Conservation (phyloP, 1,140 invertebrate genomes). For the Pristionchus pacificus region DNA sequence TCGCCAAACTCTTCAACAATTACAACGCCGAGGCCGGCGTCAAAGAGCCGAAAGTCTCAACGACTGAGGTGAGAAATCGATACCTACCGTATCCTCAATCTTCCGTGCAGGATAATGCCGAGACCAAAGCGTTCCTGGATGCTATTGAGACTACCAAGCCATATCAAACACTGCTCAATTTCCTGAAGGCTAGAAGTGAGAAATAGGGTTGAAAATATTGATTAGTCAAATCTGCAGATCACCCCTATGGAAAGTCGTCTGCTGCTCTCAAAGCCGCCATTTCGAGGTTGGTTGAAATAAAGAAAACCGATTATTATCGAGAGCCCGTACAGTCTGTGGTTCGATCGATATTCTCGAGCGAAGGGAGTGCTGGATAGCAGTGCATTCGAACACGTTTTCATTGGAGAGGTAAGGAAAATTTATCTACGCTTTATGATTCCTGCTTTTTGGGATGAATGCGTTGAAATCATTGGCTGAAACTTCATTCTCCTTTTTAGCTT, state of each 20-base stretch:
- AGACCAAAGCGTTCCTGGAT: constrained; percentile 32
- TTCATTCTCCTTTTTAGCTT: constrained; percentile 27
- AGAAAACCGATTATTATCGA: no score
- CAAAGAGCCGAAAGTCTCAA: constrained; percentile 27
- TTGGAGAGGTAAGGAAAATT: constrained; percentile 68
- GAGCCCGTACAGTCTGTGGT: constrained; percentile 41
- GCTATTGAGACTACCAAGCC: constrained; percentile 26
- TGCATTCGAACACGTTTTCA: constrained; percentile 78
- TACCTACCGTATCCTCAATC: background rate
- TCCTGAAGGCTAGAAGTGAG: constrained; percentile 38
- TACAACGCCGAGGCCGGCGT: constrained; percentile 34
- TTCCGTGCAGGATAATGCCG: constrained; percentile 29
- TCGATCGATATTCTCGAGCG: constrained; percentile 36
- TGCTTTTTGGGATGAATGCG: no score
- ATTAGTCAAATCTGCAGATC: no score
- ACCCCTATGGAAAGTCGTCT: constrained; percentile 33
- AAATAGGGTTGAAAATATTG: no score
- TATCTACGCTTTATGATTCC: no score
- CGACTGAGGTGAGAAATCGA: background rate
- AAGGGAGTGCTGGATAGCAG: constrained; percentile 35
- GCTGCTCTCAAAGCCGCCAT: constrained; percentile 21
- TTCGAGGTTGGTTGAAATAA: constrained; percentile 30
- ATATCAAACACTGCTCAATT: constrained; percentile 33
- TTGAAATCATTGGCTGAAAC: no score
- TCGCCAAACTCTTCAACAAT: constrained; percentile 32